These are phyloP conservation scores for Oreocharis arfaki DNA, from an alignment of 2,113 vertebrate species.

Conservation along the genomic window DNA sequence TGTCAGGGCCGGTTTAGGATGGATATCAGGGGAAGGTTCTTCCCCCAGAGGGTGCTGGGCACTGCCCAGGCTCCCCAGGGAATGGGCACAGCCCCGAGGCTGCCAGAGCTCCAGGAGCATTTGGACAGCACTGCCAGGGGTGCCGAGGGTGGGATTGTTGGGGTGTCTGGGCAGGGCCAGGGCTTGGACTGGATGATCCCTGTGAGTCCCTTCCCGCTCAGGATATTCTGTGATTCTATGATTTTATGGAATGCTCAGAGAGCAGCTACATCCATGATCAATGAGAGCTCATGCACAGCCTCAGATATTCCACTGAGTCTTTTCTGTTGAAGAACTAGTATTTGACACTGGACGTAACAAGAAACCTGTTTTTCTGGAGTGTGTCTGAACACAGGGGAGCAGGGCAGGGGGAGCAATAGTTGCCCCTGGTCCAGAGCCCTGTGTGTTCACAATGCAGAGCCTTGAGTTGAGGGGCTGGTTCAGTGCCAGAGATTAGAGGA, in stretches of 20 bases:
- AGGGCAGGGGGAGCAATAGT: background rate
- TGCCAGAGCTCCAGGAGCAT: background rate
- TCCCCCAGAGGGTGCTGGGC: background rate
- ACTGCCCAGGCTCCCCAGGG: background rate
- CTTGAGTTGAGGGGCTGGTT: background rate
- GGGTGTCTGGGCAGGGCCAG: background rate
- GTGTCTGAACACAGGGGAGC: background rate
- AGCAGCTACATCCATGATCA: background rate
- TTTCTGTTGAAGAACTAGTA: background rate
- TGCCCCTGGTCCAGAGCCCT: background rate
- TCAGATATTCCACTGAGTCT: background rate
- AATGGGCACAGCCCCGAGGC: fast-evolving
- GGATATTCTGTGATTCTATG: background rate
- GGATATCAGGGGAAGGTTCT: fast-evolving
- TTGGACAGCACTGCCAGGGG: fast-evolving
- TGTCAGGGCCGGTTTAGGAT: fast-evolving
- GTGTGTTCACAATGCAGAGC: fast-evolving
- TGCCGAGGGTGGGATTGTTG: background rate
- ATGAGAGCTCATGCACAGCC: background rate
- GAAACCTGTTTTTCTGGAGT: background rate
- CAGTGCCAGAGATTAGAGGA: background rate
- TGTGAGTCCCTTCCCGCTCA: background rate
- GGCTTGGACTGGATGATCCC: fast-evolving
- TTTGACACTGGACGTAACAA: background rate
- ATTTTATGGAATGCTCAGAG: background rate